Base-by-base conservation (phyloP, 37 sponge, comb jelly and placozoan genomes). In the Spongilla lacustris region DNA sequence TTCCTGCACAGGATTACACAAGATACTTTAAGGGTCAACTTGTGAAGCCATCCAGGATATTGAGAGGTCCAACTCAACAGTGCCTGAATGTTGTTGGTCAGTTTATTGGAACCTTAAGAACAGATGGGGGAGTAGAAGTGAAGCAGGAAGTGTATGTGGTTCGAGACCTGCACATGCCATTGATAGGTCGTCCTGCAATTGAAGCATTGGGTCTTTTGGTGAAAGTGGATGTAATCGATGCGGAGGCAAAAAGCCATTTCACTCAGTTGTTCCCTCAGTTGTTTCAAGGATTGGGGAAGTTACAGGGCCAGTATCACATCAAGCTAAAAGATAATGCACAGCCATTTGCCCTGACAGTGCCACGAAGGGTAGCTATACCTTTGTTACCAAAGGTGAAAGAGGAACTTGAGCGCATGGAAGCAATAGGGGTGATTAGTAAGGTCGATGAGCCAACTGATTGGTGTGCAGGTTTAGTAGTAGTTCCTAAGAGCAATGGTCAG, bases 351-450 rank as follows among this genome's bases (percentile, higher is more conserved):
- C 71, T 71, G 2, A 25, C 68, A 24, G 69, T 85, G 4, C 81
- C 90, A 25, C 38, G 90, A 37, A 67, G 74, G 46, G 73, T 83
- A 4, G 49, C 84, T 0, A 24, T 84, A 0, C 79, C 89, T 6
- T 27, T 89, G 37, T 0, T 69, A 66, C 1, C 3, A 4, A 67
- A 36, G 49, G 80, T 83, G 36, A 69, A 78, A 25, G 78, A 1
- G 0, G 89, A 89, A 34, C 75, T 83, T 23, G 28, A 89, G 28
- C 0, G 80, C 3, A 89, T 89, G 89, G 82, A 83, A 69, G 22
- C 32, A 46, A 66, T 68, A 2, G 77, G 77, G 25, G 84, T 89
- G 32, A 82, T 89, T 25, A 24, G 37, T 12, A 58, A 6, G 27
- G 72, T 85, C 33, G 68, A 76, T 23, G 50, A 67, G 11, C 78